Evolutionary conservation across 37 sponge, comb jelly and placozoan species (phyloP).

Genomic region (Aplysina aerophoba): DNA sequence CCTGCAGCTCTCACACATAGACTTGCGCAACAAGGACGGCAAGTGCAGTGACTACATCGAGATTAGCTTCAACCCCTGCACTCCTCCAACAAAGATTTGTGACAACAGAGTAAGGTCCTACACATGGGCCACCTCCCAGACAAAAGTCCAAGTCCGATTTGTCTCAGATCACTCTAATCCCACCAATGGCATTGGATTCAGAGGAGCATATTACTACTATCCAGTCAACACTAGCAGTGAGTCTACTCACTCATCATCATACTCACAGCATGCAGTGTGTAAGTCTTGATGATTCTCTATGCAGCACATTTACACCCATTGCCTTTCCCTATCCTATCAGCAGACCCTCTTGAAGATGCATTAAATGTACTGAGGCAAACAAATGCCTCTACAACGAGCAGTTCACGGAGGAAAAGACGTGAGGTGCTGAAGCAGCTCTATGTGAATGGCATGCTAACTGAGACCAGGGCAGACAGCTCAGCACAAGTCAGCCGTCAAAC

Average conservation of each 20-base stretch:
- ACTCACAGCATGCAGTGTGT: no score
- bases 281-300: no score
- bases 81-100: not conserved
- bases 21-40: not conserved
- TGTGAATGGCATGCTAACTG: no score
- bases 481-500: no score
- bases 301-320: no score
- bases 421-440: no score
- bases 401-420: no score
- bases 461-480: no score
- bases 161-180: not conserved
- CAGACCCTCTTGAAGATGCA: slow-evolving; percentile 29
- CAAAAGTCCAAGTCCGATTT: not conserved
- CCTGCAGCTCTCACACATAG: slow-evolving; percentile 5
- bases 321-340: not conserved
- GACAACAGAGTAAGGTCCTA: not conserved
- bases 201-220: slow-evolving; percentile 30
- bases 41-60: slow-evolving; percentile 19
- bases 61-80: not conserved
- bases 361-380: not conserved
- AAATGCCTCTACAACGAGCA: not conserved
- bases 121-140: not conserved
- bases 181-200: not conserved
- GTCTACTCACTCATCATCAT: not conserved
- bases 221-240: slow-evolving; percentile 33